These are phyloP conservation scores for Rhinophrynus dorsalis DNA, from an alignment of 2,797 vertebrate genomes.

Conservation along the genomic window DNA sequence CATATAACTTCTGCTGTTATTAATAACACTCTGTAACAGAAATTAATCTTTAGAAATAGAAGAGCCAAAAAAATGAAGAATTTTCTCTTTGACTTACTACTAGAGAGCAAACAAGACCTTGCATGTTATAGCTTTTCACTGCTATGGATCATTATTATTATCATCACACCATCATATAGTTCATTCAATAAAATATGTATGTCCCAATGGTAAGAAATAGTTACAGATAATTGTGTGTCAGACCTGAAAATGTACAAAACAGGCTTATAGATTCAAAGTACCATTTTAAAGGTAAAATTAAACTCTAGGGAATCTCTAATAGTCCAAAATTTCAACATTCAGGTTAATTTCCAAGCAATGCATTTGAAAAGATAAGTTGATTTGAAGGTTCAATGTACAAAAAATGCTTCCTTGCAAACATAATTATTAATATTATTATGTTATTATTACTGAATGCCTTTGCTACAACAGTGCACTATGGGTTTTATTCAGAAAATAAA, in stretches of 20 bases:
- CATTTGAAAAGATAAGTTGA: too few relatives aligned
- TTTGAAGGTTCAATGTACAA: too few relatives aligned
- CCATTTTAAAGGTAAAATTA: too few relatives aligned
- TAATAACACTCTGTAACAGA: slow-evolving; percentile 38
- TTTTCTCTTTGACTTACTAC: slow-evolving; percentile 39
- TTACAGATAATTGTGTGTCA: slow-evolving; percentile 3
- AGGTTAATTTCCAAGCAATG: too few relatives aligned
- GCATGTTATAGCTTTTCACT: slow-evolving; percentile 23
- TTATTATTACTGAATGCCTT: too few relatives aligned
- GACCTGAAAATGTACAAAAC: neutral
- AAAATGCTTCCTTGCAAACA: too few relatives aligned
- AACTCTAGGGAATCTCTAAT: too few relatives aligned
- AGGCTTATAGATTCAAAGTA: neutral
- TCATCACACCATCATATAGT: slow-evolving; percentile 14
- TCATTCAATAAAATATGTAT: slow-evolving; percentile 32
- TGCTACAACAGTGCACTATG: too few relatives aligned
- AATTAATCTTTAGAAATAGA: slow-evolving; percentile 47
- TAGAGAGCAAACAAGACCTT: slow-evolving; percentile 45
- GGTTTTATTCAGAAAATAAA: too few relatives aligned
- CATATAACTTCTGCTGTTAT: slow-evolving; percentile 47
- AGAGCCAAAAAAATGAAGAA: slow-evolving; percentile 4
- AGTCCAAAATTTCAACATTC: too few relatives aligned
- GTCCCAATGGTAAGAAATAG: slow-evolving; percentile 22
- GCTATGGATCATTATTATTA: slow-evolving; percentile 44
- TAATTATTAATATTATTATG: too few relatives aligned